phyloP scores from a whole-genome alignment of 2,797 vertebrate species.

The Jordanella pulchra region DNA sequence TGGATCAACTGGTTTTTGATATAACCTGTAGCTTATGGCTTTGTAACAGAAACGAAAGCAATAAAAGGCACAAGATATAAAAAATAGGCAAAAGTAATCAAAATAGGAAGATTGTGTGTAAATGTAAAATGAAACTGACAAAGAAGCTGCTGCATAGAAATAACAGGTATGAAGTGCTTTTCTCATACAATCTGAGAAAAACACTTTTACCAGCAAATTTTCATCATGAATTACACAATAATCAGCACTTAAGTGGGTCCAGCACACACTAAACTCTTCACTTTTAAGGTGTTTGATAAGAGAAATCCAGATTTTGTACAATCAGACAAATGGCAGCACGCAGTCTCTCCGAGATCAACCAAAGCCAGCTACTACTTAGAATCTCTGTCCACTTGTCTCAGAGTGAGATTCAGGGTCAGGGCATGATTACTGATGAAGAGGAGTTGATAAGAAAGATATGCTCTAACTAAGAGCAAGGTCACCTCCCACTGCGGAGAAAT shows the following conservation, averaged over 20 bases:
- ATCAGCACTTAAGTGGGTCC: neutral
- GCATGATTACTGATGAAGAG: conserved; percentile 71
- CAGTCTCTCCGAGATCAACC: neutral
- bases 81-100: neutral
- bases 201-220: neutral
- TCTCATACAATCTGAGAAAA: neutral
- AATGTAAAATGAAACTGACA: neutral
- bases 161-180: no score
- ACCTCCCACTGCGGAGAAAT: conserved; percentile 64
- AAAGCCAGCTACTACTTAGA: conserved; percentile 29
- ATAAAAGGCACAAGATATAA: neutral
- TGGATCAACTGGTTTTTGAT: neutral
- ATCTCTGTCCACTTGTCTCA: conserved; percentile 48
- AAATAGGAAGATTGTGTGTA: neutral
- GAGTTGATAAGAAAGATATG: conserved; percentile 72
- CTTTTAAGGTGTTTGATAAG: conserved; percentile 10
- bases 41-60: neutral
- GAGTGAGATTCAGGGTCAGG: conserved; percentile 68
- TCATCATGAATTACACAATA: neutral
- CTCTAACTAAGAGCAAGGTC: conserved; percentile 72
- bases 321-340: neutral
- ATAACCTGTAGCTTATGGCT: neutral
- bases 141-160: neutral
- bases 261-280: neutral
- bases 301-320: conserved; percentile 7